Percentiles rank a stretch among this genome's conserved stretches.
These are phyloP conservation scores for Xenopus tropicalis DNA, from an alignment of 2,113 vertebrate genomes.

Conservation along the genomic window DNA sequence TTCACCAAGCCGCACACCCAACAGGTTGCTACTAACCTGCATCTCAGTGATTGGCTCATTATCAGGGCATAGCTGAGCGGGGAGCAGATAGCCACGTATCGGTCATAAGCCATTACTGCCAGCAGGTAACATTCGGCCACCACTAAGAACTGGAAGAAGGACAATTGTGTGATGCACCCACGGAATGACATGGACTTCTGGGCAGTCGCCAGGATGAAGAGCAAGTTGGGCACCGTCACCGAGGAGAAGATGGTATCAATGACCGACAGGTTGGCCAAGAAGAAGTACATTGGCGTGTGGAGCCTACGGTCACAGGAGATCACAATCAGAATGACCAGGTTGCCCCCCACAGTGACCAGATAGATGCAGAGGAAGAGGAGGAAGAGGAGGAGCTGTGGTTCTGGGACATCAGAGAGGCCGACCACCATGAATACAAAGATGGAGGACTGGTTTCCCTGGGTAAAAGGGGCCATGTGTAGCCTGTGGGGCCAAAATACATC, in stretches of 20 bases:
- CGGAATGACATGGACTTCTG: constrained; percentile 3
- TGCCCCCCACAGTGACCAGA: constrained; percentile 8
- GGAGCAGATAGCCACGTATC: constrained; percentile 24
- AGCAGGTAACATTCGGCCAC: constrained; percentile 25
- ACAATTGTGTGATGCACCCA: constrained; percentile 9
- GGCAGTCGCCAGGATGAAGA: constrained; percentile 10
- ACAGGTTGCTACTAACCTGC: neutral
- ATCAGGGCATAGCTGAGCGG: constrained; percentile 20
- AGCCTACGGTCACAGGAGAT: constrained; percentile 6
- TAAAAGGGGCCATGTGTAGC: neutral
- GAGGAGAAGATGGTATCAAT: constrained; percentile 28
- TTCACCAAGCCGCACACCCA: constrained; percentile 9
- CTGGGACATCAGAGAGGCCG: neutral
- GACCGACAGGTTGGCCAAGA: constrained; percentile 25
- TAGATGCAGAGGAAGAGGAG: constrained; percentile 24
- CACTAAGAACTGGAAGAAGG: constrained; percentile 22
- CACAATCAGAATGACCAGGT: constrained; percentile 7
- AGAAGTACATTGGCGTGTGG: constrained; percentile 27
- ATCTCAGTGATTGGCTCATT: neutral
- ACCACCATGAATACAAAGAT: constrained; percentile 5
- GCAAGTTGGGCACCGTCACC: constrained; percentile 17
- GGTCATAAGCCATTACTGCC: constrained; percentile 26
- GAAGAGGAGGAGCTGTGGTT: constrained; percentile 13
- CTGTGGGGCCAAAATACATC: too few relatives aligned
- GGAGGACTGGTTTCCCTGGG: neutral